Percentiles rank a stretch among this genome's conserved stretches.
These are phyloP conservation scores for Oceanodroma leucorhoa DNA, from an alignment of 2,797 vertebrate species.

Conservation along the genomic window DNA sequence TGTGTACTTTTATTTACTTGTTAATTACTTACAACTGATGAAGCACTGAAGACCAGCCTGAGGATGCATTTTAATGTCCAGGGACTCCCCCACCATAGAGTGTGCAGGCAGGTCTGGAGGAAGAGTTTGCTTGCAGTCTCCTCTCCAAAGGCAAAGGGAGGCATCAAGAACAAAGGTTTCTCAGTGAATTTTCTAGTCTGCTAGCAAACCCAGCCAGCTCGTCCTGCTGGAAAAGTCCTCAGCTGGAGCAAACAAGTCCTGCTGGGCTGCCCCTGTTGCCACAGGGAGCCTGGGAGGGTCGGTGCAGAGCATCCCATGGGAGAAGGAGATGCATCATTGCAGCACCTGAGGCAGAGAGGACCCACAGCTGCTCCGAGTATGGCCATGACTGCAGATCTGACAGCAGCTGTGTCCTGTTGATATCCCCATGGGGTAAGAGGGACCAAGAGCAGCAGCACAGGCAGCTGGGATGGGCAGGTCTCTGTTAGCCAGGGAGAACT, in stretches of 20 bases:
- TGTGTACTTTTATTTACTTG: not conserved
- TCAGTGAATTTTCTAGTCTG: not conserved
- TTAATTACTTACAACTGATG: not conserved
- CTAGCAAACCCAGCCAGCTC: not conserved
- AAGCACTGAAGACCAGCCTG: not conserved
- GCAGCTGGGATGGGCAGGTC: accelerated
- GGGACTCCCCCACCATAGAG: not conserved
- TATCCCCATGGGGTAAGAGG: not conserved
- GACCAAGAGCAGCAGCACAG: not conserved
- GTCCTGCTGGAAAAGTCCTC: not conserved
- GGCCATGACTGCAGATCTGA: not conserved
- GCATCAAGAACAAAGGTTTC: not conserved
- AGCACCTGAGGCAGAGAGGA: not conserved
- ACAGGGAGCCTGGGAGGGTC: not conserved
- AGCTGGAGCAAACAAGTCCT: not conserved
- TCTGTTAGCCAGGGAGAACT: not conserved
- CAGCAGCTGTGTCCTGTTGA: not conserved
- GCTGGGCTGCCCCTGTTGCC: not conserved
- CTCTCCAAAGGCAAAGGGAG: not conserved
- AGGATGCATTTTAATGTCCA: not conserved
- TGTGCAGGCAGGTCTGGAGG: not conserved
- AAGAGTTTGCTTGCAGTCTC: not conserved
- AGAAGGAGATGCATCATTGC: not conserved
- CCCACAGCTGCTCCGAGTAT: not conserved
- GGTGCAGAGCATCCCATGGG: not conserved